Percentiles rank a stretch among this genome's conserved stretches.
Conservation (phyloP, 2,888 invertebrate species). For the Lepidocyrtoides sp. region DNA sequence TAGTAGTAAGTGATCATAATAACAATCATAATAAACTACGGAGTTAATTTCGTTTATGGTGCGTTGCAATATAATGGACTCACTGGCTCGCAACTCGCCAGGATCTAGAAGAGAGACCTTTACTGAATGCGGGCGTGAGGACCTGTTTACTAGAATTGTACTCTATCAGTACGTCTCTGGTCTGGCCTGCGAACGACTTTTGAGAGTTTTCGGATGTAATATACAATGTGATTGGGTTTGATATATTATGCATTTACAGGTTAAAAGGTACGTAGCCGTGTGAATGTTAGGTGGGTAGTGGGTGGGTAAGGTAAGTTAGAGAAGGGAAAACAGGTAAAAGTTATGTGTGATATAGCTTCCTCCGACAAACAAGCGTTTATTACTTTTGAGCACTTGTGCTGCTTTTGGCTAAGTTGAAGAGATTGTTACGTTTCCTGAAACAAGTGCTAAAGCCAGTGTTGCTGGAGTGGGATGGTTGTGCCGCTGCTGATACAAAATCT, state of each 20-base stretch:
- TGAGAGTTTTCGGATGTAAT: constrained; percentile 31
- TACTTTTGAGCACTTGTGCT: constrained; percentile 17
- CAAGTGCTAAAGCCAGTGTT: background rate
- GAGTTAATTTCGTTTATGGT: constrained; percentile 77
- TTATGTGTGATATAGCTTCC: background rate
- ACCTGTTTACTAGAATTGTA: background rate
- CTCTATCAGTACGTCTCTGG: background rate
- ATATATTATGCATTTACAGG: constrained; percentile 26
- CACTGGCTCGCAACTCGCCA: constrained; percentile 4
- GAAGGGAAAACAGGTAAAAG: constrained; percentile 10
- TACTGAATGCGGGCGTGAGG: background rate
- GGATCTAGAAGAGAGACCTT: background rate
- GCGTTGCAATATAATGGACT: constrained; percentile 77
- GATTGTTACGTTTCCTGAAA: background rate
- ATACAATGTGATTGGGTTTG: constrained; percentile 60
- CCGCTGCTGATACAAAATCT: constrained; percentile 63
- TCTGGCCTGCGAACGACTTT: constrained; percentile 4
- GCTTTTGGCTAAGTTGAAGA: constrained; percentile 3
- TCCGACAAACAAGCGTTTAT: constrained; percentile 44
- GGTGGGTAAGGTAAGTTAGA: background rate
- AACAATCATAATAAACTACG: constrained; percentile 75
- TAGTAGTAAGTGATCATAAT: constrained; percentile 75
- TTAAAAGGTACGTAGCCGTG: constrained; percentile 32
- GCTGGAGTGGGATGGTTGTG: background rate
- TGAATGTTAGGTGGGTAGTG: too few species aligned